Base-by-base conservation (phyloP, 2,113 vertebrate species). In the Tragelaphus buxtoni region DNA sequence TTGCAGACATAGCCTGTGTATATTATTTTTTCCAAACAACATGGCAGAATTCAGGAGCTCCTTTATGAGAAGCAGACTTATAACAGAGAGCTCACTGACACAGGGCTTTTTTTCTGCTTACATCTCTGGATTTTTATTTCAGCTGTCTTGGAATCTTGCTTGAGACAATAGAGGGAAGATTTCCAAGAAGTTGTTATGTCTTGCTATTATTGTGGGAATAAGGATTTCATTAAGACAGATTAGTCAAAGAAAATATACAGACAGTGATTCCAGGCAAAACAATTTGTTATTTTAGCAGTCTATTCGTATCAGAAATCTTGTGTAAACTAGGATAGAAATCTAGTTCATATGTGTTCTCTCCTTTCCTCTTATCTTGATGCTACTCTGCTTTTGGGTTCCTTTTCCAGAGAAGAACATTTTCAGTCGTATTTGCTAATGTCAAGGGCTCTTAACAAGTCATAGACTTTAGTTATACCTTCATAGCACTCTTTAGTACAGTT, bases 151-250 rank as follows among this genome's bases (percentile, higher is more conserved):
- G 87, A 94, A 91, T 96, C 87, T 87, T 94, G 69, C 82, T 97
- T 30, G 56, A 90, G 88, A 97, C 94, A 97, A 95, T 93, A 93
- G 10, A 90, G 69, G 89, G 87, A 96, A 39, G 39, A 72, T 92
- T 96, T 97, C 98, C 97, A 98, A 95, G 93, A 96, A 91, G 84
- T 95, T 94, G 91, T 95, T 97, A 94, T 93, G 91, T 94, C 97
- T 96, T 94, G 42, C 58, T 93, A 45, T 96, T 98, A 95, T 79
- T 96, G 45, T 82, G 77, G 80, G 83, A 93, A 56, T 94, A 84
- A 92, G 93, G 96, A 89, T 90, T 98, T 96, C 76, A 96, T 97
- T 95, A 97, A 95, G 97, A 69, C n/a, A 79, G 74, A 93, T 95
- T 92, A 93, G 86, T 97, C 95, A 97, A 96, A 92, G 89, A 94